Evolutionary conservation across 2,113 vertebrate species (phyloP), one percentile per base, ranked within the genome.

Genomic region (Chamaetylas fuelleborni): DNA sequence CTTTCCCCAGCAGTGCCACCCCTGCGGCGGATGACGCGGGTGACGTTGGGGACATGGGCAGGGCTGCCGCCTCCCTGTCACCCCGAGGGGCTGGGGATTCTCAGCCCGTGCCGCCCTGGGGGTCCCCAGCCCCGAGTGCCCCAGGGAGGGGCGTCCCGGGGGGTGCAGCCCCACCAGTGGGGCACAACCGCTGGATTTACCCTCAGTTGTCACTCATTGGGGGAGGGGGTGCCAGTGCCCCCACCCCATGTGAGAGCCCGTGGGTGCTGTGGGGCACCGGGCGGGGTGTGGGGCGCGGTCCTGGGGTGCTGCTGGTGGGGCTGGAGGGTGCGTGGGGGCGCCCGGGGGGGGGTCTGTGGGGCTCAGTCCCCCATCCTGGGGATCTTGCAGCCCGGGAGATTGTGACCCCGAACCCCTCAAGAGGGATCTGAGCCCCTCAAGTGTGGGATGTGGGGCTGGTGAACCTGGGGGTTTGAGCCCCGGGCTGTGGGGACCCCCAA

Each of bases 191-290:
- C 50, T 7, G 58, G 5, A 11, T 19, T 42, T 14, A 5, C 48
- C 65, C 48, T 11, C 17, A 16, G 29, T 10, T 34, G 57, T 57
- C 50, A 57, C 34, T 22, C 3, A 1, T 0, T 17, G 8, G 9
- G 53, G 53, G 28, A 45, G 40, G 33, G 51, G 65, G 56, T 38
- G 64, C n/a, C 57, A 16, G 28, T 38, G 57, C 31, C 65, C 42
- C 65, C 1, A 0, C 19, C 42, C 7, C 0, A 6, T 2, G 2
- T 0, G 8, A 70, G 64, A 2, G 12, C 56, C 84, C 12, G 4
- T 56, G n/a, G n/a, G n/a, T n/a, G n/a, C n/a, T n/a, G n/a, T n/a
- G 74, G 54, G 38, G 47, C 33, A 10, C 54, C 13, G 64, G 25
- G 42, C 17, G 12, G 48, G 54, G 24, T 40, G 48, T 10, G 42